phyloP scores from a whole-genome alignment of 2,113 vertebrate species.

The Gobiocypris rarus region DNA sequence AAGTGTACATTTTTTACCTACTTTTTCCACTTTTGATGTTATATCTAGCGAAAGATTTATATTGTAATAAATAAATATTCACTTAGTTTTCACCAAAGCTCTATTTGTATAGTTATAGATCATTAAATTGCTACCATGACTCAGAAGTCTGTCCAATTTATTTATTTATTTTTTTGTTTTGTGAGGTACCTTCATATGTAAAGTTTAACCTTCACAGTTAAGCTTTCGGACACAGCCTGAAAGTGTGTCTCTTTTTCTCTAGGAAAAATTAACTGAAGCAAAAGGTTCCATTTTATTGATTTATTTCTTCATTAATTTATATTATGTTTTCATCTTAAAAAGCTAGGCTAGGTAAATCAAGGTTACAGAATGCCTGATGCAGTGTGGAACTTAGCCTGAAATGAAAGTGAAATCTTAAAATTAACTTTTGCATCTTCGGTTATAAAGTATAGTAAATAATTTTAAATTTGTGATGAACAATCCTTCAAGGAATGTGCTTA shows the following conservation, averaged over 20 bases:
- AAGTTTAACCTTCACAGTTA: background rate
- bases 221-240: background rate
- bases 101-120: too few relatives aligned
- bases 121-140: too few relatives aligned
- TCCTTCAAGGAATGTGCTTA: background rate
- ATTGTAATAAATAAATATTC: too few relatives aligned
- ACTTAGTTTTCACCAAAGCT: too few relatives aligned
- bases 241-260: background rate
- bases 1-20: too few relatives aligned
- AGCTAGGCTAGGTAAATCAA: background rate
- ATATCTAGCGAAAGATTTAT: too few relatives aligned
- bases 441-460: background rate
- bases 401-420: background rate
- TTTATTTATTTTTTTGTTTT: too few relatives aligned
- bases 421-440: background rate
- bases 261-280: background rate
- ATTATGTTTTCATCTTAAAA: background rate
- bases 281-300: background rate
- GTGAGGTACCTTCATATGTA: too few relatives aligned
- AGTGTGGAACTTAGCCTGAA: background rate
- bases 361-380: background rate
- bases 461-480: background rate
- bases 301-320: background rate
- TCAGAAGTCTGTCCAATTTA: too few relatives aligned
- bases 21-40: too few relatives aligned